These are phyloP conservation scores for Drosophila testacea DNA, from an alignment of 2,888 invertebrate species.

Conservation along the genomic window DNA sequence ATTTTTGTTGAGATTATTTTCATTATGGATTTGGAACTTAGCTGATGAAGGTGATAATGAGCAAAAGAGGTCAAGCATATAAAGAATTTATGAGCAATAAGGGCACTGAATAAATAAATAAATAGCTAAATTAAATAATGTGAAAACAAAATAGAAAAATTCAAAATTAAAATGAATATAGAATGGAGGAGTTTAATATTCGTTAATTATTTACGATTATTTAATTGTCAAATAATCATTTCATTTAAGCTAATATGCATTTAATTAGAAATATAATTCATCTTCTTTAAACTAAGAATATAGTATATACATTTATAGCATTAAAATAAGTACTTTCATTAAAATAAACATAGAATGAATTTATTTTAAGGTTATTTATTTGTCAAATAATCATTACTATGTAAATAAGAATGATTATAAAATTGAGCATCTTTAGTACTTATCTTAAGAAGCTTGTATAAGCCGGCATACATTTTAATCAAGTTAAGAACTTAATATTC, in stretches of 20 bases:
- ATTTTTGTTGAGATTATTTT: slow-evolving; percentile 28
- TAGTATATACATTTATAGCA: neutral
- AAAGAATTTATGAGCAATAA: slow-evolving; percentile 4
- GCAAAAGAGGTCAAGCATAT: slow-evolving; percentile 20
- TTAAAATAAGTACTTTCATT: too few relatives aligned
- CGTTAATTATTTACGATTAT: too few relatives aligned
- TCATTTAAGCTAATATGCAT: too few relatives aligned
- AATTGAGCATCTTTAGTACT: neutral
- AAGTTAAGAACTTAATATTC: slow-evolving; percentile 42
- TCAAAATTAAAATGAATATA: too few relatives aligned
- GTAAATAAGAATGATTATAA: neutral
- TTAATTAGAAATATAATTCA: too few relatives aligned
- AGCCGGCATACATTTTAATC: slow-evolving; percentile 38
- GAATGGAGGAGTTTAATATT: too few relatives aligned
- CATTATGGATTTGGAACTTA: slow-evolving; percentile 11
- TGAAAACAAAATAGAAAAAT: too few relatives aligned
- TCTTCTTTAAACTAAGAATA: neutral
- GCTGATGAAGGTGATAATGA: slow-evolving; percentile 47
- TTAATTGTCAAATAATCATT: too few relatives aligned
- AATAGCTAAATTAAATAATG: too few relatives aligned
- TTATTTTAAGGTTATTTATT: too few relatives aligned
- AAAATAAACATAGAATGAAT: too few relatives aligned
- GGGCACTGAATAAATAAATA: neutral
- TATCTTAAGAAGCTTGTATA: slow-evolving; percentile 1
- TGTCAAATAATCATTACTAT: too few relatives aligned